Conservation (phyloP, 2,113 vertebrate genomes). For the Myiopsitta monachus region DNA sequence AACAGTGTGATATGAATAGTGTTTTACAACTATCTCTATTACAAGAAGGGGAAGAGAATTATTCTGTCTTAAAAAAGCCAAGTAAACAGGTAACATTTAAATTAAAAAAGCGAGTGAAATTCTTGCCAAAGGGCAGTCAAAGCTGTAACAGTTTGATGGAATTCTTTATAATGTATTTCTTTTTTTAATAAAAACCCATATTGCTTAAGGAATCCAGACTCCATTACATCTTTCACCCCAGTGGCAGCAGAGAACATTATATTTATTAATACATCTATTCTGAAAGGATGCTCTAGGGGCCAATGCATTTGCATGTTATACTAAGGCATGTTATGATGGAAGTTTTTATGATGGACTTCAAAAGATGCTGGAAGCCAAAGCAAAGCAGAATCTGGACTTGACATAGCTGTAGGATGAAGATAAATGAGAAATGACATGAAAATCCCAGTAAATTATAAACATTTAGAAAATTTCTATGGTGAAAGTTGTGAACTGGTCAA, state of each 20-base stretch:
- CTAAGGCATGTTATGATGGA: conserved; percentile 45
- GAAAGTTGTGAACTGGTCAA: neutral
- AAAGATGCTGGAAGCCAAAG: conserved; percentile 50
- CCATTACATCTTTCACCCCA: conserved; percentile 44
- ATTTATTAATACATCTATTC: conserved; percentile 50
- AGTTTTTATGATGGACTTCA: conserved; percentile 53
- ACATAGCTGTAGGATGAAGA: conserved; percentile 14
- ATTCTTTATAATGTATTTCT: conserved; percentile 62
- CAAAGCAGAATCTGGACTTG: conserved; percentile 14
- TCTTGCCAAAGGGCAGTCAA: conserved; percentile 39
- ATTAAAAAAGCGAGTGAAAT: conserved; percentile 19
- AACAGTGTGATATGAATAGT: neutral
- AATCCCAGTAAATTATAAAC: conserved; percentile 31
- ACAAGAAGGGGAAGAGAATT: neutral
- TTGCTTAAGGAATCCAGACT: conserved; percentile 53
- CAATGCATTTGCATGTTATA: conserved; percentile 57
- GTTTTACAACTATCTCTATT: neutral
- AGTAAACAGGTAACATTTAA: conserved; percentile 39
- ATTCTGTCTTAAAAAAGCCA: neutral
- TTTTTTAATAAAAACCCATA: conserved; percentile 29
- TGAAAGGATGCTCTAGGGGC: conserved; percentile 54
- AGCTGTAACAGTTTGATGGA: conserved; percentile 49
- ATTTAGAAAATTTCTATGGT: neutral
- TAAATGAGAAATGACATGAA: conserved; percentile 42
- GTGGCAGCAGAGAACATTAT: conserved; percentile 48